phyloP scores from a whole-genome alignment of 2,888 invertebrate species.

The Rhorus exstirpatorius region DNA sequence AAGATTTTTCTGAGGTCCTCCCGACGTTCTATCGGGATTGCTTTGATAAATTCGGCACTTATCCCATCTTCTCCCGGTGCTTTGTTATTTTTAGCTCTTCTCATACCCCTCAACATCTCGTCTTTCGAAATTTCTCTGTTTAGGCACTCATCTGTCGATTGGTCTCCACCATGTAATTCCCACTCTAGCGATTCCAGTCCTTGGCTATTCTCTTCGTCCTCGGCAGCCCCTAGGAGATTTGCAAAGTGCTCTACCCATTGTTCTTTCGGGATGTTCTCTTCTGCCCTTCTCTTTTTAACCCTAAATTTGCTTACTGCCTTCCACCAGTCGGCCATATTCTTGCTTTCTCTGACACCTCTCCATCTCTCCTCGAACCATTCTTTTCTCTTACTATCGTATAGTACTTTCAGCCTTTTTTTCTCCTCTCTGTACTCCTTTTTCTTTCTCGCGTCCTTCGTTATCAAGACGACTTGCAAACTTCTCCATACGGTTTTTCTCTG shows the following conservation, averaged over 20 bases:
- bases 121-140: not conserved
- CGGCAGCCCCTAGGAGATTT: not conserved
- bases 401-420: not conserved
- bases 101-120: not conserved
- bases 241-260: not conserved
- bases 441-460: not conserved
- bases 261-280: not conserved
- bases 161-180: too few relatives aligned
- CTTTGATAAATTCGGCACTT: not conserved
- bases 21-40: not conserved
- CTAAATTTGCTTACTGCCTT: not conserved
- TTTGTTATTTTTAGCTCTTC: not conserved
- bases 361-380: not conserved
- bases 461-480: too few relatives aligned
- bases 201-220: not conserved
- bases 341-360: not conserved
- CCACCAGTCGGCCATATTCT: not conserved
- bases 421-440: not conserved
- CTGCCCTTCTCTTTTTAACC: not conserved
- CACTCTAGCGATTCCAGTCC: too few relatives aligned
- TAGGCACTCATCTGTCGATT: not conserved
- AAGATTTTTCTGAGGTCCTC: not conserved
- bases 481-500: not conserved
- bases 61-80: not conserved
- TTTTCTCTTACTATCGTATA: not conserved